Evolutionary conservation across 2,888 invertebrate species (phyloP).

Genomic region (Phaedon cochleariae): DNA sequence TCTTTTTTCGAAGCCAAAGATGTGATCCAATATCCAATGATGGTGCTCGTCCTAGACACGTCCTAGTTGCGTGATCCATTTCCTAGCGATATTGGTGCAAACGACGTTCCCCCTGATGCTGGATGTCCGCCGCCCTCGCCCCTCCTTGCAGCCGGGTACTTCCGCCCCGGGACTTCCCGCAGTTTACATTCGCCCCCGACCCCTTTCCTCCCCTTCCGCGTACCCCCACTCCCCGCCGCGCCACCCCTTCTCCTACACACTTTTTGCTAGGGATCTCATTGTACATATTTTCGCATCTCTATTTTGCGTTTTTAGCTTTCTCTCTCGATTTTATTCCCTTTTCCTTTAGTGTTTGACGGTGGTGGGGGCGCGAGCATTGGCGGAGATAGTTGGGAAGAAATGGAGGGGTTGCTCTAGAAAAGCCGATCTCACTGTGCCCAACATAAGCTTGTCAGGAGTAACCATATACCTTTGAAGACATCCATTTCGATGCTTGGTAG

Average conservation of each 20-base stretch:
- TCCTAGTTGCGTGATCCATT: too few species aligned
- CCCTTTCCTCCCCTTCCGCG: slow-evolving; percentile 40
- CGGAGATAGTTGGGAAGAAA: slow-evolving; percentile 23
- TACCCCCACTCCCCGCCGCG: slow-evolving; percentile 37
- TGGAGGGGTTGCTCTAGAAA: background rate
- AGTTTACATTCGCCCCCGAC: slow-evolving; percentile 48
- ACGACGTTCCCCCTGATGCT: slow-evolving; percentile 39
- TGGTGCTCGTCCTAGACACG: too few species aligned
- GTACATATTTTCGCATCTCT: slow-evolving; percentile 60
- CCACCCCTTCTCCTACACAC: slow-evolving; percentile 48
- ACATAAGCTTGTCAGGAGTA: too few species aligned
- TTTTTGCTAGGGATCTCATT: slow-evolving; percentile 59
- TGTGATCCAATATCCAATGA: too few species aligned
- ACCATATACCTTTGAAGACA: too few species aligned
- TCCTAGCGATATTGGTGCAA: slow-evolving; percentile 30
- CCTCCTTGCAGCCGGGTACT: slow-evolving; percentile 43
- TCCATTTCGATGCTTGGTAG: too few species aligned
- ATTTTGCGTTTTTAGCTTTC: slow-evolving; percentile 59
- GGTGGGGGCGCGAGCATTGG: slow-evolving; percentile 47
- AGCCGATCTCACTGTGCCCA: too few species aligned
- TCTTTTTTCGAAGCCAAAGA: too few species aligned
- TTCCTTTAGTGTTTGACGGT: slow-evolving; percentile 53
- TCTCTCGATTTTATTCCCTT: slow-evolving; percentile 56
- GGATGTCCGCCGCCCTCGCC: slow-evolving; percentile 38
- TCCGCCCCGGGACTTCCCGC: slow-evolving; percentile 51